These are phyloP conservation scores for Enteromius afrohamiltoni DNA, from an alignment of 2,797 vertebrate genomes.

Conservation along the genomic window DNA sequence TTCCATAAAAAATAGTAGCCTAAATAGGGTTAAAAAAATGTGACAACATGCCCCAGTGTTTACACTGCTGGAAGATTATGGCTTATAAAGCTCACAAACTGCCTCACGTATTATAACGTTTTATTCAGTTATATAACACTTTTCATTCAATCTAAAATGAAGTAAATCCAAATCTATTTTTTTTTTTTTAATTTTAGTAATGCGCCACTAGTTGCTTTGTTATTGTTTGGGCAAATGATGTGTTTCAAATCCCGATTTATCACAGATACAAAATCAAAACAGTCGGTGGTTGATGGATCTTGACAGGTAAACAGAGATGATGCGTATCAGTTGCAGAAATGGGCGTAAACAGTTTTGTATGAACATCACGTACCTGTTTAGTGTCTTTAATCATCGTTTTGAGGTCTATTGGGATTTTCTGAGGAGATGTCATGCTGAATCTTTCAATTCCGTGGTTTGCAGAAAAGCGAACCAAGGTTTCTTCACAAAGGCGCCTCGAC, in stretches of 20 bases:
- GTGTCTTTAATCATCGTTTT: conserved; percentile 54
- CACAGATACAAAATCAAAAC: not conserved
- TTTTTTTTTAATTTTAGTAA: not conserved
- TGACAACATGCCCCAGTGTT: conserved; percentile 1
- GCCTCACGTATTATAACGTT: no score
- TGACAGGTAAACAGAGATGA: not conserved
- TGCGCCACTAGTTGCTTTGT: conserved; percentile 37
- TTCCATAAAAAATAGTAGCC: not conserved
- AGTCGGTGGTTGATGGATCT: not conserved
- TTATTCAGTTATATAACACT: not conserved
- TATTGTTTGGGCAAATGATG: not conserved
- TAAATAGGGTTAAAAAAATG: not conserved
- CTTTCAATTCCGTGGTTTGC: not conserved
- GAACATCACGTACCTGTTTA: conserved; percentile 63
- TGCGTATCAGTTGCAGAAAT: not conserved
- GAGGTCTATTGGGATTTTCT: conserved; percentile 55
- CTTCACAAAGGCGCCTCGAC: conserved; percentile 21
- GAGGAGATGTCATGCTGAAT: conserved; percentile 62
- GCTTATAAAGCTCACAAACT: not conserved
- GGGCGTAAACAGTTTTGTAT: conserved; percentile 19
- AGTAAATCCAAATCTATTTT: not conserved
- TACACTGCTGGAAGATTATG: not conserved
- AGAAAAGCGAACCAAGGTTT: conserved; percentile 15
- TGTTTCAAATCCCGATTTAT: not conserved
- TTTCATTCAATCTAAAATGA: not conserved